Percentiles rank a stretch among this genome's conserved stretches.
Conservation (phyloP, 2,888 invertebrate species). For the Ormia ochracea region DNA sequence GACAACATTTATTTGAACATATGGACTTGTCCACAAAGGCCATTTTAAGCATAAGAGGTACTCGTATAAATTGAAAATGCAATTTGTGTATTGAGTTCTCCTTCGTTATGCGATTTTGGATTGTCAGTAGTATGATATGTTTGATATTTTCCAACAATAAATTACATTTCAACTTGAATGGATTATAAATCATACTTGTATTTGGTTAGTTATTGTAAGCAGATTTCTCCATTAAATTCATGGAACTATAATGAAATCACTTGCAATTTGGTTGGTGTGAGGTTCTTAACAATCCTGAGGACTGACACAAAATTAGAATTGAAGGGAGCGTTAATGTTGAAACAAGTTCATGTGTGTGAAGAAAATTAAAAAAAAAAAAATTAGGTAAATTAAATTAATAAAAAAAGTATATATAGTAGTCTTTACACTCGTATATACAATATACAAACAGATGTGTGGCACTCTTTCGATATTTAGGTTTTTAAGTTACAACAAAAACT, state of each 20-base stretch:
- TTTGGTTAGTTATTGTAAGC: neutral
- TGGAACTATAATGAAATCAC: neutral
- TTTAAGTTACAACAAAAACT: no score
- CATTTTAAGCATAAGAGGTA: conserved; percentile 1
- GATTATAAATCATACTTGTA: neutral
- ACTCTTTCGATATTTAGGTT: no score
- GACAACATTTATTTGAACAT: neutral
- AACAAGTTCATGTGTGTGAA: no score
- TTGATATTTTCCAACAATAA: conserved; percentile 42
- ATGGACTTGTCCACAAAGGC: neutral
- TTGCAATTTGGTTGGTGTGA: no score
- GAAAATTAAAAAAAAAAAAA: no score
- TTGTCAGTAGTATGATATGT: conserved; percentile 36
- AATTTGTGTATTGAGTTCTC: conserved; percentile 35
- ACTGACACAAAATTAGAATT: no score
- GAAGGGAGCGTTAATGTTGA: no score
- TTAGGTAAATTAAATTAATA: no score
- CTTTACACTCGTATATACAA: no score
- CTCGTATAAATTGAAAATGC: conserved; percentile 23
- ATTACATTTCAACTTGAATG: conserved; percentile 11
- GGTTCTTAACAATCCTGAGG: no score
- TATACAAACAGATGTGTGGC: no score
- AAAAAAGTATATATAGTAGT: no score
- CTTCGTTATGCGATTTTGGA: conserved; percentile 25
- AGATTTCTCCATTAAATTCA: neutral